A percentile compares a stretch with the other conserved stretches of the same genome.
Evolutionary conservation across 2,113 vertebrate species (phyloP).

Genomic region (Gymnobelideus leadbeateri): DNA sequence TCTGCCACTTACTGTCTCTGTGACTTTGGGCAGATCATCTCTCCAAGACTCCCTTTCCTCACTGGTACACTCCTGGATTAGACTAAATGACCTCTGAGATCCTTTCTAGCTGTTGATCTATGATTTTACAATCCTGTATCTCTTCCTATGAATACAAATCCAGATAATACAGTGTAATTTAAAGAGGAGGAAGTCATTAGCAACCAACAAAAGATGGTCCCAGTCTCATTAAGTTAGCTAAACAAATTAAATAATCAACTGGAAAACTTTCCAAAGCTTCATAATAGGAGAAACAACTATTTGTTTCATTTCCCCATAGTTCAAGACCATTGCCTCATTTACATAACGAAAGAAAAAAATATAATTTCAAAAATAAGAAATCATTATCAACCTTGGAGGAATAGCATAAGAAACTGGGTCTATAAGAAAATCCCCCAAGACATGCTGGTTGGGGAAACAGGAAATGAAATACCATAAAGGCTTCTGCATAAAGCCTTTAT

Average conservation of each 20-base stretch:
- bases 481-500: background rate
- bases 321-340: background rate
- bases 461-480: background rate
- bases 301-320: background rate
- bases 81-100: background rate
- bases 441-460: background rate
- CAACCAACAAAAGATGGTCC: background rate
- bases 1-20: background rate
- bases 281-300: background rate
- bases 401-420: background rate
- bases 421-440: background rate
- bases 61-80: background rate
- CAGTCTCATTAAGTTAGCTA: background rate
- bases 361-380: background rate
- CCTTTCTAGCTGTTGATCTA: background rate
- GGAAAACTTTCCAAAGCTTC: background rate
- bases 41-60: background rate
- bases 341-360: background rate
- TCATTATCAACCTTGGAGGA: background rate
- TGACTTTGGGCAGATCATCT: background rate
- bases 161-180: background rate
- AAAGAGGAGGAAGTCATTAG: background rate
- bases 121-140: background rate
- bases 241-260: background rate
- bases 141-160: background rate